phyloP scores from a whole-genome alignment of 2,113 vertebrate species.

The Pollimyrus isidori region DNA sequence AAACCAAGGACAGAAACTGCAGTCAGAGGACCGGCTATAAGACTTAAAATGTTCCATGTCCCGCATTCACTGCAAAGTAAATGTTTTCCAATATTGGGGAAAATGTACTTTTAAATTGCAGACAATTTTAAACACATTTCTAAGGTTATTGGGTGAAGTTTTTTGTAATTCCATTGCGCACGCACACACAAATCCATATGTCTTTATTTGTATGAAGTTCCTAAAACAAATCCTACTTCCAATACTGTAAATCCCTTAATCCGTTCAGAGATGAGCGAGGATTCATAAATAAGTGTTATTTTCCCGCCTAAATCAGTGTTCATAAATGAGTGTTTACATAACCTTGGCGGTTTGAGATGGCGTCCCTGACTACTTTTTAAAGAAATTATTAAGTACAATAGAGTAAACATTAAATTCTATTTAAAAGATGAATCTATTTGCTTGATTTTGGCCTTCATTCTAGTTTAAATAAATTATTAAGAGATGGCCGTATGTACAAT shows the following conservation, averaged over 20 bases:
- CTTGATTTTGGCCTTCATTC: neutral
- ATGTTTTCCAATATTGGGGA: neutral
- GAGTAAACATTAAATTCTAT: neutral
- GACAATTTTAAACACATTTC: neutral
- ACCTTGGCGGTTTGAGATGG: neutral
- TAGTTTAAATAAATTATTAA: neutral
- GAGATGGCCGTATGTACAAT: neutral
- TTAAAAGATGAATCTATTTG: neutral
- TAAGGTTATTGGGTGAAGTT: neutral
- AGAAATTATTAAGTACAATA: neutral
- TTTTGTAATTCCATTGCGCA: neutral
- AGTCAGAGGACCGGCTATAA: neutral
- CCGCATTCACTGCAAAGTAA: neutral
- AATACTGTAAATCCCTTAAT: neutral
- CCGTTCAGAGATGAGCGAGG: neutral
- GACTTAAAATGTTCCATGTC: neutral
- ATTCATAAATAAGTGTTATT: neutral
- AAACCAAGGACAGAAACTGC: neutral
- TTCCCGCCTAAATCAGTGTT: neutral
- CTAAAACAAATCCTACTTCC: neutral
- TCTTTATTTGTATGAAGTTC: constrained; percentile 12
- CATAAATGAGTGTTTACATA: neutral
- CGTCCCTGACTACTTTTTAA: neutral
- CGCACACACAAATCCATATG: neutral
- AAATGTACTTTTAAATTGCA: neutral